Base-by-base conservation (phyloP, 2,113 vertebrate genomes). In the Silurus asotus region DNA sequence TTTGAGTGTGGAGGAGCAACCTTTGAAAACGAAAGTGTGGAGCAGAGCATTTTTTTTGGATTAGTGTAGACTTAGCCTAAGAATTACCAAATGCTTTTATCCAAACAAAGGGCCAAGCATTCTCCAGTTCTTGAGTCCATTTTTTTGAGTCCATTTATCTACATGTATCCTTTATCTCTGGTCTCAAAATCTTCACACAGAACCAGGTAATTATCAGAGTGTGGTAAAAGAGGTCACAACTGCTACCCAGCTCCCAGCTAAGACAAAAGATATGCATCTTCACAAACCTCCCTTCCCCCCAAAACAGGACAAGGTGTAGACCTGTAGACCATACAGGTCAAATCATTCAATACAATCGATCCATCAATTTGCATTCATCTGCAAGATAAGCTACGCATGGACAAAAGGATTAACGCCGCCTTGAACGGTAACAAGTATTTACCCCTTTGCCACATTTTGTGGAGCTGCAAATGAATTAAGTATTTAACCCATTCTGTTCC, bases 141-240 rank as follows among this genome's bases (percentile, higher is more conserved):
- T 10, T 8, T 80, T 79, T 59, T 4, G 25, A 79, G 55, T 59
- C 28, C 28, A 48, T 49, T n/a, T 28, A 28, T 37, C 10, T 56
- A 8, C 55, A 37, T 37, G 37, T 37, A 37, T 2, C 37, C 51
- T 6, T 67, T 84, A 4, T 28, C 14, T 11, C 37, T 72, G 53
- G 74, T 55, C 82, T 48, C 55, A 11, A 56, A 83, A 74, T 84
- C 28, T 74, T 49, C 82, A 84, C 8, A 37, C 67, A 72, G 82
- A 83, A 65, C 58, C 7, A 0, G 19, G 37, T 74, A 74, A 81
- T 86, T 79, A 82, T 59, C 67, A 92, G 89, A 89, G 86, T 87
- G 37, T 67, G 79, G 83, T 81, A 88, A 90, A 88, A 11, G 45
- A 83, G 90, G 80, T 84, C 75, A 89, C 87, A 88, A 56, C 23